A percentile compares a stretch with the other conserved stretches of the same genome.
Conservation (phyloP, 1,140 invertebrate species). For the Callitettix versicolor region DNA sequence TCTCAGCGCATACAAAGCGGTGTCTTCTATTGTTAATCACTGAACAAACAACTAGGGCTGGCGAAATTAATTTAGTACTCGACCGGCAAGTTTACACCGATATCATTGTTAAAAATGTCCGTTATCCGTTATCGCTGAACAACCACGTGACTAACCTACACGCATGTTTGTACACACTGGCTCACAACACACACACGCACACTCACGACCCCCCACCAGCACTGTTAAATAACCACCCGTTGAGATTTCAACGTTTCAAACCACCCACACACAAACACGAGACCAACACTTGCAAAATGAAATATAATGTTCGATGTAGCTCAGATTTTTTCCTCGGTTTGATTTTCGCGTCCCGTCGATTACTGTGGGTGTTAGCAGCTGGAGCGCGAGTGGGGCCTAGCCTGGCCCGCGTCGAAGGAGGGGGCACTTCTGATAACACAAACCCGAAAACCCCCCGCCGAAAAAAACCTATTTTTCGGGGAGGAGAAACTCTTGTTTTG, state of each 20-base stretch:
- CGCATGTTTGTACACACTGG: too few relatives aligned
- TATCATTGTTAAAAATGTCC: too few relatives aligned
- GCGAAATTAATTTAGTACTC: too few relatives aligned
- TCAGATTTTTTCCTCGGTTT: conserved; percentile 4
- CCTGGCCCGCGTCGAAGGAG: conserved; percentile 6
- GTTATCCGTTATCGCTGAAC: too few relatives aligned
- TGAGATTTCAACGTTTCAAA: not conserved
- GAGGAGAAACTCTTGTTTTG: conserved; percentile 17
- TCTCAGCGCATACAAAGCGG: too few relatives aligned
- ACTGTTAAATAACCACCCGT: not conserved
- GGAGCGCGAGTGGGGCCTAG: not conserved
- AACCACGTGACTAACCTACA: too few relatives aligned
- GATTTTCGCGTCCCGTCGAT: conserved; percentile 6
- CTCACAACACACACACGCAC: not conserved
- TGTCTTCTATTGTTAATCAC: too few relatives aligned
- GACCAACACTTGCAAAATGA: not conserved
- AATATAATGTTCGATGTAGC: conserved; percentile 3
- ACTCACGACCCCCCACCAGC: not conserved
- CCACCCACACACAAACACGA: conserved; percentile 5
- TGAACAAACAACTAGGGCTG: too few relatives aligned
- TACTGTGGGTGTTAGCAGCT: not conserved
- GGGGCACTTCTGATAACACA: conserved; percentile 12
- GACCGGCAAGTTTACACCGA: too few relatives aligned
- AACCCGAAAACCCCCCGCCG: conserved; percentile 13
- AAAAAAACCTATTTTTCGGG: conserved; percentile 19